Evolutionary conservation across 37 sponge, comb jelly and placozoan species (phyloP), one percentile per base, ranked within the genome.

Genomic region (Chondrilla cf. caribensis): DNA sequence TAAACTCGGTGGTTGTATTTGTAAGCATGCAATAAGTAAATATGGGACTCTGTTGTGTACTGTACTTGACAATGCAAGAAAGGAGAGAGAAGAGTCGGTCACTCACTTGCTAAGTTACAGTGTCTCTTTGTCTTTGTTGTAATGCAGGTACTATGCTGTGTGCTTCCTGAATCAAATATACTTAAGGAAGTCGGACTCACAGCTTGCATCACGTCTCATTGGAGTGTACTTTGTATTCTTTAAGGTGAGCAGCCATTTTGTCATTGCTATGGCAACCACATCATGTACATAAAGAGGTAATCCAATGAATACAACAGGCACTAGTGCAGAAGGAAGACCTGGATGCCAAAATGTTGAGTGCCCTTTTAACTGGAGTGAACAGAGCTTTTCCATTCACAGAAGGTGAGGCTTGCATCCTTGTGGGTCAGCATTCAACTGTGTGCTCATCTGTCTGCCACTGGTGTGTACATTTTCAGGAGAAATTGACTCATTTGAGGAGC

Each of bases 291-390:
- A 65, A n/a, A 65, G 28, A 14, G 8, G 33, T 14, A 35, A 3
- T 24, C 6, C 28, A 24, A 35, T 47, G n/a, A 54, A 40, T 77
- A 0, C 44, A 15, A 51, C 70, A 94, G 95, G 68, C 80, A 8
- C 92, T 85, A 26, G 70, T 86, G 44, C 70, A 92, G 78, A 64
- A 87, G 14, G 59, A 60, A 0, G 60, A 89, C 26, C 78, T 92
- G 31, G 95, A 99, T 77, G 81, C 86, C 31, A 96, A 93, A 80
- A 91, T 99, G 89, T 72, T 96, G 67, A 86, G 91, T 17, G 92
- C 95, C 15, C 42, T 99, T 38, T 78, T 99, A 47, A 91, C 91
- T 71, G 99, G 99, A 37, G 91, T 96, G 22, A 96, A 99, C 84
- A 83, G 99, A 55, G 94, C 99, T 3, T 94, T 93, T 37, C 99